Percentiles rank a stretch among this genome's conserved stretches.
Evolutionary conservation across 2,888 invertebrate species (phyloP).

Genomic region (Leistus spinibarbis): DNA sequence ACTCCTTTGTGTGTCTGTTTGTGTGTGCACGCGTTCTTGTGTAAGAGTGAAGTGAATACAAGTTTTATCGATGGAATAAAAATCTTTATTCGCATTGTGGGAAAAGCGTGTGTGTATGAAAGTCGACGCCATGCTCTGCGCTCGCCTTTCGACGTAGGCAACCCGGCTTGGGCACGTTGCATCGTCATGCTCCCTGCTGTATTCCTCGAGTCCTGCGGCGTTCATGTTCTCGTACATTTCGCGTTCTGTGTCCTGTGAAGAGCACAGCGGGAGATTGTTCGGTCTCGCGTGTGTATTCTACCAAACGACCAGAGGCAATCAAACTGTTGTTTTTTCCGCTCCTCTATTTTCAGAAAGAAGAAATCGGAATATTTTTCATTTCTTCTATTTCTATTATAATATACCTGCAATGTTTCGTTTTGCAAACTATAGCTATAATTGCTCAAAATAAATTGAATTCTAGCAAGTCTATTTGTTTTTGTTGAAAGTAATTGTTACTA

Average conservation of each 20-base stretch:
- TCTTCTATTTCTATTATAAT: neutral
- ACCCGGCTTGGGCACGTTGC: conserved; percentile 9
- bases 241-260: conserved; percentile 1
- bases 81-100: conserved; percentile 18
- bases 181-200: conserved; percentile 9
- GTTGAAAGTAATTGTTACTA: too few relatives aligned
- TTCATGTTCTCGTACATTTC: conserved; percentile 1
- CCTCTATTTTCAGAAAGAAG: neutral
- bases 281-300: neutral
- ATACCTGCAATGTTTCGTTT: neutral
- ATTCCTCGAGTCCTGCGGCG: conserved; percentile 5
- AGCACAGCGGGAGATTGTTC: conserved; percentile 5
- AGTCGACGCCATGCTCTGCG: neutral
- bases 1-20: conserved; percentile 48
- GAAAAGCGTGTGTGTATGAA: conserved; percentile 1
- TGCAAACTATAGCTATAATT: neutral
- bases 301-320: neutral
- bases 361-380: neutral
- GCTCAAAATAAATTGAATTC: neutral
- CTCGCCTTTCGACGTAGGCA: neutral
- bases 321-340: neutral
- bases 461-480: too few relatives aligned
- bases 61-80: conserved; percentile 58
- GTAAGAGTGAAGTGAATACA: conserved; percentile 59
- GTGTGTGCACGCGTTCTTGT: neutral